Conservation (phyloP, 2,797 vertebrate genomes). For the Enteromius paludinosus region DNA sequence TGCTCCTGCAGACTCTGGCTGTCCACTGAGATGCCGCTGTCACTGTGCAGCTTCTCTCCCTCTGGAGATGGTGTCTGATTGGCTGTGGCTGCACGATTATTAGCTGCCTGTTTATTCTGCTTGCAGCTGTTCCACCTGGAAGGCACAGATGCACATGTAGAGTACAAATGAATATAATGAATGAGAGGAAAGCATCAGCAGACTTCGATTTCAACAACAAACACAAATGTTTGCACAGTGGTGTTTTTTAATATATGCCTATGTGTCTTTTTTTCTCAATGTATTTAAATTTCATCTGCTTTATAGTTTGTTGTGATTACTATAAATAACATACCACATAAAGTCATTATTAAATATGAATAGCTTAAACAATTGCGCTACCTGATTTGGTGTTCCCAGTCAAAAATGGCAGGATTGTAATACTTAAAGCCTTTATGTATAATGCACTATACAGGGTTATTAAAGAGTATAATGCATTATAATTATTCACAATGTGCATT, state of each 20-base stretch:
- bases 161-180: slow-evolving; percentile 14
- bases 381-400: no score
- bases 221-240: slow-evolving; percentile 37
- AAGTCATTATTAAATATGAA: background rate
- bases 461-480: no score
- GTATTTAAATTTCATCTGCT: background rate
- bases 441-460: no score
- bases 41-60: slow-evolving; percentile 97
- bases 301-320: background rate
- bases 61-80: slow-evolving; percentile 95
- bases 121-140: slow-evolving; percentile 98
- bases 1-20: slow-evolving; percentile 96
- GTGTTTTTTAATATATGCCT: slow-evolving; percentile 25
- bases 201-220: background rate
- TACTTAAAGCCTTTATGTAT: no score
- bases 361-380: no score
- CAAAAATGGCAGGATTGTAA: no score
- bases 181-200: background rate
- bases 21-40: slow-evolving; percentile 98
- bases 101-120: slow-evolving; percentile 95
- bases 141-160: slow-evolving; percentile 22
- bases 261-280: background rate
- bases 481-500: no score
- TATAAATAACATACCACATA: slow-evolving; percentile 1
- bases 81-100: slow-evolving; percentile 86